Evolutionary conservation across 1,140 invertebrate genomes (phyloP).

Genomic region (Adoxophyes honmai): DNA sequence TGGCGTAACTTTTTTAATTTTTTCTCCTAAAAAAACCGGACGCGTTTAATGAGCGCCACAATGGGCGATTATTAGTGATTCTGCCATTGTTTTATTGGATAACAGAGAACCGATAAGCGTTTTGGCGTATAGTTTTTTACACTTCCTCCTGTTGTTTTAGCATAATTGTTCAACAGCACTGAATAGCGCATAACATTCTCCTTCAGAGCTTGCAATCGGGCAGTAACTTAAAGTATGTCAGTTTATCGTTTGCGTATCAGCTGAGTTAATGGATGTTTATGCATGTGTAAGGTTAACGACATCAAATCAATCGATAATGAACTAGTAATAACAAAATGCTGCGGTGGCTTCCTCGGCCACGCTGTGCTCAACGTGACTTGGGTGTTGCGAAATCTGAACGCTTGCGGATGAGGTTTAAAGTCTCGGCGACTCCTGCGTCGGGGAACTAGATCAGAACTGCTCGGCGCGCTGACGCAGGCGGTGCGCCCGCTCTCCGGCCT

Average conservation of each 20-base stretch:
- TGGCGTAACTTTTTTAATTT: conserved; percentile 34
- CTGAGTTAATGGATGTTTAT: background rate
- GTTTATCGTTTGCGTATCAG: background rate
- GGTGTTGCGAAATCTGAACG: conserved; percentile 49
- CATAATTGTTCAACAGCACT: conserved; percentile 7
- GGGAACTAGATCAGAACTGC: background rate
- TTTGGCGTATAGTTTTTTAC: conserved; percentile 39
- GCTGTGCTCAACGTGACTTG: conserved; percentile 49
- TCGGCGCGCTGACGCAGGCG: background rate
- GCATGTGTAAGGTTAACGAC: conserved; percentile 52
- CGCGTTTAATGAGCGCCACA: conserved; percentile 42
- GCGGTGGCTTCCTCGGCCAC: conserved; percentile 26
- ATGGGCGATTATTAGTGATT: conserved; percentile 52
- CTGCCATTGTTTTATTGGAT: conserved; percentile 60
- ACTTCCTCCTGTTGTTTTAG: conserved; percentile 48
- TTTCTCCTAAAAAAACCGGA: conserved; percentile 31
- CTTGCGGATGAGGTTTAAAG: conserved; percentile 23
- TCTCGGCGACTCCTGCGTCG: background rate
- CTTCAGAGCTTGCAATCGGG: background rate
- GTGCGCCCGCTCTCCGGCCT: no score
- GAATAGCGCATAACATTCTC: background rate
- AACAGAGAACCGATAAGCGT: conserved; percentile 34
- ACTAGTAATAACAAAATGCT: conserved; percentile 21
- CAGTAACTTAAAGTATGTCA: background rate
- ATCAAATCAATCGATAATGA: conserved; percentile 24